A percentile compares a stretch with the other conserved stretches of the same genome.
These are phyloP conservation scores for Terrapene triunguis DNA, from an alignment of 2,113 vertebrate genomes.

Conservation along the genomic window DNA sequence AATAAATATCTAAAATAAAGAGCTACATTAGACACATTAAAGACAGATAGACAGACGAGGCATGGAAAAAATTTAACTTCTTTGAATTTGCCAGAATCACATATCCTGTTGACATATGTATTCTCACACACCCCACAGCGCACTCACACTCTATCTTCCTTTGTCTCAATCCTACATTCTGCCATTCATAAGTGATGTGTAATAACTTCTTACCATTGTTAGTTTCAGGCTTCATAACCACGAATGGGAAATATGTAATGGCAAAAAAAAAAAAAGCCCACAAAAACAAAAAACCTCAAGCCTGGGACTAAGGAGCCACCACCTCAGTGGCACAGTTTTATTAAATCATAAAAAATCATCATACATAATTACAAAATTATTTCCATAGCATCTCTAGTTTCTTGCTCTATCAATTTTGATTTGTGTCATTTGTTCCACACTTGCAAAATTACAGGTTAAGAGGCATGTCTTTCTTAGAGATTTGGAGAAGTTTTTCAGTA, in stretches of 20 bases:
- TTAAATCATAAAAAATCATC: background rate
- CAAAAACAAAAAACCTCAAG: background rate
- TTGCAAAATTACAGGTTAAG: background rate
- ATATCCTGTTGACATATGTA: background rate
- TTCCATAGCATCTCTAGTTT: background rate
- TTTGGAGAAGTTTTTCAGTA: background rate
- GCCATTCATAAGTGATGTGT: background rate
- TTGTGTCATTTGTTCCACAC: background rate
- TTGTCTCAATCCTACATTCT: background rate
- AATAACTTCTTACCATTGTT: background rate
- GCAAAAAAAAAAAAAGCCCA: background rate
- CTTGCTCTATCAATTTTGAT: background rate
- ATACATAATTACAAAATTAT: background rate
- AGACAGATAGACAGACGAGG: background rate
- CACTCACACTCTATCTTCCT: background rate
- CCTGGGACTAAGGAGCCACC: background rate
- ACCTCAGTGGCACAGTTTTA: accelerated
- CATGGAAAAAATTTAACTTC: background rate
- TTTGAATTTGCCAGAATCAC: background rate
- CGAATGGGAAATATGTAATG: background rate
- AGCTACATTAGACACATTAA: background rate
- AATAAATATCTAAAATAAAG: background rate
- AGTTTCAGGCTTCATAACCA: background rate
- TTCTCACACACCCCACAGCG: accelerated
- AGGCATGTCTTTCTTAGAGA: background rate